phyloP scores from a whole-genome alignment of 2,113 vertebrate genomes.

The Psephotus haematonotus region DNA sequence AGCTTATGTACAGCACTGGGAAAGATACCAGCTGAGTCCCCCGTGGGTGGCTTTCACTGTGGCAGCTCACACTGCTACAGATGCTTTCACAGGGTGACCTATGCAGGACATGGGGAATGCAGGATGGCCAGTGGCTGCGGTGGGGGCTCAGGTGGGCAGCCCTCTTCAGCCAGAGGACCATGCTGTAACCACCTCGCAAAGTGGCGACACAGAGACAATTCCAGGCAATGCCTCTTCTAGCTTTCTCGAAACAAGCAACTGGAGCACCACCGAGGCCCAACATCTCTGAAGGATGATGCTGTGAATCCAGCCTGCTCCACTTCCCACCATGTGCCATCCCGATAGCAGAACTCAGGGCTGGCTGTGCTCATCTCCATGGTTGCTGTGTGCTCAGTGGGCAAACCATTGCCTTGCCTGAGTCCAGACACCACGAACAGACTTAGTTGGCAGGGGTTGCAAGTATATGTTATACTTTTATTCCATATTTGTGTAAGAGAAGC shows the following conservation, averaged over 20 bases:
- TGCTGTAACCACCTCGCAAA: not conserved
- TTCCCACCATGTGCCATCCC: not conserved
- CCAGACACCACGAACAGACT: not conserved
- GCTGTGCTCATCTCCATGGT: not conserved
- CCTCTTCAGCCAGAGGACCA: not conserved
- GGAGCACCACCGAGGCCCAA: not conserved
- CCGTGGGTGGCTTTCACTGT: not conserved
- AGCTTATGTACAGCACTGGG: not conserved
- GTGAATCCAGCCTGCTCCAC: not conserved
- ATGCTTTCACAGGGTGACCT: not conserved
- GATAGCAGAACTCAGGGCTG: not conserved
- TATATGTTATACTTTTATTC: not conserved
- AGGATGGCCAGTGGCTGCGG: rapidly evolving
- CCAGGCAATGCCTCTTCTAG: not conserved
- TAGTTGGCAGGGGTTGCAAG: not conserved
- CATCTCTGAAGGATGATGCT: not conserved
- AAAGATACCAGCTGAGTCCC: not conserved
- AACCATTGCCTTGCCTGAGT: not conserved
- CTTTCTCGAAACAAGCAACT: not conserved
- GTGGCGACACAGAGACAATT: not conserved
- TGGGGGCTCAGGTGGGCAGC: not conserved
- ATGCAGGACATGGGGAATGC: no score
- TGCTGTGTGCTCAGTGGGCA: not conserved
- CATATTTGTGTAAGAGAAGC: not conserved
- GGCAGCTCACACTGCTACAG: not conserved